Evolutionary conservation across 2,888 invertebrate species (phyloP).

Genomic region (Callyntrura sp.): DNA sequence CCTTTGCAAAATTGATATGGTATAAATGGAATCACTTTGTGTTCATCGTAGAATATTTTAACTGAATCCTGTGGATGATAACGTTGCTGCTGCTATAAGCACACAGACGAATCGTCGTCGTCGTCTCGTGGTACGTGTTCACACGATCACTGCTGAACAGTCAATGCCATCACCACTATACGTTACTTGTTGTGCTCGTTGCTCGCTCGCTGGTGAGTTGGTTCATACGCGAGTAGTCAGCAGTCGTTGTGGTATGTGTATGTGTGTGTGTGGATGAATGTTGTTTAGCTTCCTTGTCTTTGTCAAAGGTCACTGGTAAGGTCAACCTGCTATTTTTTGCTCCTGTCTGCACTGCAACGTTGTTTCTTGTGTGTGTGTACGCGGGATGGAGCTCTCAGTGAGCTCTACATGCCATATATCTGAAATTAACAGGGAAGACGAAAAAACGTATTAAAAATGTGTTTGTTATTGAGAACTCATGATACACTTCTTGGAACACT

Average conservation of each 20-base stretch:
- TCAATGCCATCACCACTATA: slow-evolving; percentile 66
- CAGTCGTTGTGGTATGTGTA: background rate
- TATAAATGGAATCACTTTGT: background rate
- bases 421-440: slow-evolving; percentile 38
- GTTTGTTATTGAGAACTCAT: slow-evolving; percentile 2
- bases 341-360: slow-evolving; percentile 45
- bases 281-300: slow-evolving; percentile 77
- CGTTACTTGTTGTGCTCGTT: slow-evolving; percentile 35
- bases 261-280: slow-evolving; percentile 55
- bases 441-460: slow-evolving; percentile 1
- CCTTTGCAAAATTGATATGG: slow-evolving; percentile 1
- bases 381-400: background rate
- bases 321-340: slow-evolving; percentile 75
- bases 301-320: slow-evolving; percentile 78
- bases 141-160: slow-evolving; percentile 70
- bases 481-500: slow-evolving; percentile 29
- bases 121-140: slow-evolving; percentile 50
- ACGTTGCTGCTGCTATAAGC: background rate
- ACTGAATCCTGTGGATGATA: background rate
- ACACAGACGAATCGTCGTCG: slow-evolving; percentile 3
- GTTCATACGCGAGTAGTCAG: background rate
- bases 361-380: background rate
- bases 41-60: slow-evolving; percentile 14
- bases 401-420: background rate
- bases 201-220: slow-evolving; percentile 19